phyloP scores from a whole-genome alignment of 2,113 vertebrate species.

The Cryptomyrus ogoouensis region DNA sequence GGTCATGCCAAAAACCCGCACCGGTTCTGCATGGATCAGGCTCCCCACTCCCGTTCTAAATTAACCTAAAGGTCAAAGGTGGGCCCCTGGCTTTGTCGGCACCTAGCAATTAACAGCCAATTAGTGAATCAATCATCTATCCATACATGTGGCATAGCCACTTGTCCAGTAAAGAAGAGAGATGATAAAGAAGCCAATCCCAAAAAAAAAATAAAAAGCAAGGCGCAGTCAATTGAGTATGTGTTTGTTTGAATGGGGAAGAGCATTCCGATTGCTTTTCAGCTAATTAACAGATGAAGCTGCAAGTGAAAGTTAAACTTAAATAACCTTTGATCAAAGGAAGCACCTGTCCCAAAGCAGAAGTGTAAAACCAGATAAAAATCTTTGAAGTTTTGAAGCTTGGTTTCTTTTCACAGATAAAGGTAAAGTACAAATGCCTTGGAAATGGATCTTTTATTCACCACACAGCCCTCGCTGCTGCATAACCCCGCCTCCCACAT shows the following conservation, averaged over 20 bases:
- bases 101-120: not conserved
- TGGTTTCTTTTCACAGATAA: not conserved
- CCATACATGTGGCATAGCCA: not conserved
- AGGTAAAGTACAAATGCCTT: not conserved
- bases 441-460: not conserved
- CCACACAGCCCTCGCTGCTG: not conserved
- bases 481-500: not conserved
- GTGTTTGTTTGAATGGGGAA: not conserved
- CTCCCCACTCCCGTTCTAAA: conserved; percentile 33
- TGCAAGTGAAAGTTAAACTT: not conserved
- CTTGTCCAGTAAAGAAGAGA: not conserved
- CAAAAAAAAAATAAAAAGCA: not conserved
- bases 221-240: not conserved
- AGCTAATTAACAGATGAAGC: not conserved
- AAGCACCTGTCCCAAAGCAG: not conserved
- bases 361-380: not conserved
- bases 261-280: not conserved
- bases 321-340: not conserved
- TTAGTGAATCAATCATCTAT: not conserved
- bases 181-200: not conserved
- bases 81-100: conserved; percentile 40
- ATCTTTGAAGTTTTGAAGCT: not conserved
- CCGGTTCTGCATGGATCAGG: too few species aligned
- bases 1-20: too few species aligned
- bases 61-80: conserved; percentile 55